Evolutionary conservation across 92 coral and sea anemone genomes (phyloP).

Genomic region (Palythoa heliodiscus): DNA sequence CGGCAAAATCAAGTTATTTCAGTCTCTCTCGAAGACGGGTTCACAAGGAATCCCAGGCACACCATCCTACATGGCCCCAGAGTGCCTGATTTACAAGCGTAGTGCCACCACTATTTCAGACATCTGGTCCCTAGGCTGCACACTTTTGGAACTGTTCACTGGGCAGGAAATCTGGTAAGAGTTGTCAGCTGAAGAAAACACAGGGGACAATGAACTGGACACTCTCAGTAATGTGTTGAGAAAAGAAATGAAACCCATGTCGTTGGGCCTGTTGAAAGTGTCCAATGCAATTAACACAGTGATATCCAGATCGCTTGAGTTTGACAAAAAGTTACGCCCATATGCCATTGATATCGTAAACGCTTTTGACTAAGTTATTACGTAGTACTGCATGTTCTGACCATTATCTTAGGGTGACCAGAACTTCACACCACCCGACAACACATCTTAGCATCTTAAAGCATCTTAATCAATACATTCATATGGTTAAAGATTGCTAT

Average conservation of each 20-base stretch:
- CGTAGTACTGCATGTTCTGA: conserved; percentile 10
- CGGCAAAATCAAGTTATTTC: conserved; percentile 36
- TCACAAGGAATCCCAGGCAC: conserved; percentile 54
- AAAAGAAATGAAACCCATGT: conserved; percentile 26
- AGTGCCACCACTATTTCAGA: conserved; percentile 58
- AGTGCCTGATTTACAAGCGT: conserved; percentile 53
- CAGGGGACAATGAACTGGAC: conserved; percentile 20
- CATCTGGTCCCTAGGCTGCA: conserved; percentile 62
- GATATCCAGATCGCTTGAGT: conserved; percentile 24
- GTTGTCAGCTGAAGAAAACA: conserved; percentile 33
- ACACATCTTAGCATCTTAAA: not conserved
- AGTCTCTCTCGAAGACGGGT: conserved; percentile 34
- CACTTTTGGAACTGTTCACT: conserved; percentile 47
- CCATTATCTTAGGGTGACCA: not conserved
- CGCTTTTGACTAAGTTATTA: conserved; percentile 17
- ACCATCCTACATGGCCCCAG: conserved; percentile 69
- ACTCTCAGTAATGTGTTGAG: conserved; percentile 36
- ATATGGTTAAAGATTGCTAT: conserved; percentile 2
- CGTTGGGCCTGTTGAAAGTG: conserved; percentile 15
- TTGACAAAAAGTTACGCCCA: conserved; percentile 23
- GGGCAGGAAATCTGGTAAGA: conserved; percentile 58
- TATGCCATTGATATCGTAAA: conserved; percentile 36
- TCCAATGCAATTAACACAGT: conserved; percentile 19
- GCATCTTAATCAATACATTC: not conserved
- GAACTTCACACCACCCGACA: conserved; percentile 1